These are phyloP conservation scores for Coenobita brevimanus DNA, from an alignment of 1,140 invertebrate genomes.

Conservation along the genomic window DNA sequence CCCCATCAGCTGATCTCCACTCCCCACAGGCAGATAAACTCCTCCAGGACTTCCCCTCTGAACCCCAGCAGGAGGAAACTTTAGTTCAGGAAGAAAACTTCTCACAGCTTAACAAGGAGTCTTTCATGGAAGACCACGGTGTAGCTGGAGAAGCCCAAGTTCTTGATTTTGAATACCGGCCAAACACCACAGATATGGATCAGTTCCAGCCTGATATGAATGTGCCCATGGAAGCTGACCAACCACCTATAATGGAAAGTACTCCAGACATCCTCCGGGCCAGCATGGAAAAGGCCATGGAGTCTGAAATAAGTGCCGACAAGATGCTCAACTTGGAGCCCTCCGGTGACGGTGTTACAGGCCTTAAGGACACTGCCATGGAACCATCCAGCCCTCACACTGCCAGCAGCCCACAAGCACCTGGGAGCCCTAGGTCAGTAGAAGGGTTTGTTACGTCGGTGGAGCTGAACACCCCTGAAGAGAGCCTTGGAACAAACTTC, in stretches of 20 bases:
- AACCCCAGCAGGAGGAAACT: too few species aligned
- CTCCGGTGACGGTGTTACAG: slow-evolving; percentile 16
- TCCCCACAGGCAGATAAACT: too few species aligned
- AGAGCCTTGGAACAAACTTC: slow-evolving; percentile 55
- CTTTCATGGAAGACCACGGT: too few species aligned
- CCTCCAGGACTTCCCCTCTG: too few species aligned
- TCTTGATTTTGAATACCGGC: too few species aligned
- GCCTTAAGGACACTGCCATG: neutral
- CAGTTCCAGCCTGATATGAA: slow-evolving; percentile 13
- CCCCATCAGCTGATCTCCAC: neutral
- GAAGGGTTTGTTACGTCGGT: slow-evolving; percentile 69
- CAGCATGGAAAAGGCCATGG: neutral
- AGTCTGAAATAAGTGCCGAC: neutral
- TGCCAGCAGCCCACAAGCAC: slow-evolving; percentile 44
- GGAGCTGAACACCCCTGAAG: slow-evolving; percentile 61
- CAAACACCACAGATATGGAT: neutral
- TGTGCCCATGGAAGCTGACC: slow-evolving; percentile 20
- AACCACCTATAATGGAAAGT: slow-evolving; percentile 23
- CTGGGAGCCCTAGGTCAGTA: slow-evolving; percentile 66
- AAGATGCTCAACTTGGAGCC: slow-evolving; percentile 24
- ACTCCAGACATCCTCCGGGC: slow-evolving; percentile 32
- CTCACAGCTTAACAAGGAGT: too few species aligned
- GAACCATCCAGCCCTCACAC: slow-evolving; percentile 28
- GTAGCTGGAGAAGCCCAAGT: too few species aligned
- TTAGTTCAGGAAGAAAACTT: too few species aligned